Evolutionary conservation across 1,140 invertebrate genomes (phyloP).

Genomic region (Lysiphlebus fabarum): DNA sequence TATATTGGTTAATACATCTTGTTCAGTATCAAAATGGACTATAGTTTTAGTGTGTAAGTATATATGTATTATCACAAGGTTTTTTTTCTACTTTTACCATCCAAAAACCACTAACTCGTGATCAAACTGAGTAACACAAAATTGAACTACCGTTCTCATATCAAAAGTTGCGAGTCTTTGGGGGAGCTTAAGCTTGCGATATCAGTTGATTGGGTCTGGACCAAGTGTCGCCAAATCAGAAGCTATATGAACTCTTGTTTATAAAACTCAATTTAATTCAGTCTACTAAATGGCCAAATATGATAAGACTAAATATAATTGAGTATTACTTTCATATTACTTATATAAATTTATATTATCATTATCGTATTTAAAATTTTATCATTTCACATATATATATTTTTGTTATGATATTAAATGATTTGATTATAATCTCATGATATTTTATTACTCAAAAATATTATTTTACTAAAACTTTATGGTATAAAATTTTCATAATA

Average conservation of each 20-base stretch:
- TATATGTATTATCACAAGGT: not conserved
- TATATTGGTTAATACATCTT: slow-evolving; percentile 4
- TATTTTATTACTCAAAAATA: slow-evolving; percentile 14
- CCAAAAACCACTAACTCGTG: slow-evolving; percentile 52
- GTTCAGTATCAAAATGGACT: too few relatives aligned
- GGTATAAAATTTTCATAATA: too few relatives aligned
- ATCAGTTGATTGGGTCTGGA: slow-evolving; percentile 54
- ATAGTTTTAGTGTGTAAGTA: too few relatives aligned
- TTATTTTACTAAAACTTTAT: not conserved
- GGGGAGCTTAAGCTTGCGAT: slow-evolving; percentile 48
- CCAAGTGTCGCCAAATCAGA: slow-evolving; percentile 22
- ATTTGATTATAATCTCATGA: not conserved
- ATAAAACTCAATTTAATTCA: too few relatives aligned
- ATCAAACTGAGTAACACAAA: slow-evolving; percentile 47
- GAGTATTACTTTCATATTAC: too few relatives aligned
- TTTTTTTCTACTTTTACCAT: slow-evolving; percentile 17
- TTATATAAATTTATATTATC: too few relatives aligned
- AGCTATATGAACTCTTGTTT: not conserved
- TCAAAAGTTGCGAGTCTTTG: slow-evolving; percentile 53
- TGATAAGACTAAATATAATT: too few relatives aligned
- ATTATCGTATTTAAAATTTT: too few relatives aligned
- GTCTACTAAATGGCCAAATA: too few relatives aligned
- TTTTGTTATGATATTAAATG: too few relatives aligned
- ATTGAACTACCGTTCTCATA: slow-evolving; percentile 47
- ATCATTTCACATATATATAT: too few relatives aligned